A percentile compares a stretch with the other conserved stretches of the same genome.
These are phyloP conservation scores for Agrochola macilenta DNA, from an alignment of 2,888 invertebrate genomes.

Conservation along the genomic window DNA sequence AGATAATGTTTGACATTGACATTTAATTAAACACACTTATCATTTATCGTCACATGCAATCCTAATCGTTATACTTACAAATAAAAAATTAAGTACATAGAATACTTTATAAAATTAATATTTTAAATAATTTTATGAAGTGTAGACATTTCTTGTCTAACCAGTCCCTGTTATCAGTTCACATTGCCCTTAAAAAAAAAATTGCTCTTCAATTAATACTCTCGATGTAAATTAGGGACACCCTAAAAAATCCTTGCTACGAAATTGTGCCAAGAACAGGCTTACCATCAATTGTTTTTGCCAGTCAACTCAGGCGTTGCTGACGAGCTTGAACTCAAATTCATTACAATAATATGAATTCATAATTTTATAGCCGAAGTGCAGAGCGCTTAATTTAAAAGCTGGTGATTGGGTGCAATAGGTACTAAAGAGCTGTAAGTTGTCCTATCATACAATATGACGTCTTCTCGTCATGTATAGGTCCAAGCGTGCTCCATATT, in stretches of 20 bases:
- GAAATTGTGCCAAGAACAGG: background rate
- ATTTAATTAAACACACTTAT: conserved; percentile 31
- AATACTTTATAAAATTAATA: conserved; percentile 6
- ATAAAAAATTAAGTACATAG: conserved; percentile 43
- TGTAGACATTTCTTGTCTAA: conserved; percentile 16
- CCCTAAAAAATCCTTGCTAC: background rate
- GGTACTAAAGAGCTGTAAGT: conserved; percentile 11
- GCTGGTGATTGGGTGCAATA: conserved; percentile 25
- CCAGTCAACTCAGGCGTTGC: background rate
- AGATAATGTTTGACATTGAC: conserved; percentile 44
- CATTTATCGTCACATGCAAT: conserved; percentile 26
- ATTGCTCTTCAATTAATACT: conserved; percentile 26
- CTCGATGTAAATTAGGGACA: background rate
- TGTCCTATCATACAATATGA: conserved; percentile 14
- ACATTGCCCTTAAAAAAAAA: conserved; percentile 25
- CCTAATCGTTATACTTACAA: conserved; percentile 21
- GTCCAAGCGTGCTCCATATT: conserved; percentile 58
- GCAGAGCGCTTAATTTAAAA: conserved; percentile 13
- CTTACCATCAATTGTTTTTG: background rate
- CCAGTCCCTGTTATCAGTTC: conserved; percentile 22
- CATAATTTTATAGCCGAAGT: background rate
- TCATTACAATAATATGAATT: background rate
- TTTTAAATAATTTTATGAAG: conserved; percentile 8
- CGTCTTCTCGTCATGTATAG: conserved; percentile 43
- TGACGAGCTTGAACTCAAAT: conserved; percentile 7